A percentile compares a stretch with the other conserved stretches of the same genome.
phyloP scores from a whole-genome alignment of 2,797 vertebrate genomes.

The Gymnocypris eckloni region DNA sequence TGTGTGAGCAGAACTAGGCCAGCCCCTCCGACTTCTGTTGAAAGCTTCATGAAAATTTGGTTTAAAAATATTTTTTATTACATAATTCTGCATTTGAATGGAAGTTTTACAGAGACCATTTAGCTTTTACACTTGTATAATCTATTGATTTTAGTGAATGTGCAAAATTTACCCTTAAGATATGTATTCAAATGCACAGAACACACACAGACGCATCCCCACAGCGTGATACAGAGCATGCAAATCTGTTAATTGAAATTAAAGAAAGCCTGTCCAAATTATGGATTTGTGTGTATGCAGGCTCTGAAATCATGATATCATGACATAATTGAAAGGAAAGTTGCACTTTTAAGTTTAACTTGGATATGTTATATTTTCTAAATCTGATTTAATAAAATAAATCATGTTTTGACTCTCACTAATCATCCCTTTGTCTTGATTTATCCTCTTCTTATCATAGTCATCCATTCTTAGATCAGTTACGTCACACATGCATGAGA shows the following conservation, averaged over 20 bases:
- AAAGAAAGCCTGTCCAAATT: constrained; percentile 67
- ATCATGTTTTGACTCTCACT: not conserved
- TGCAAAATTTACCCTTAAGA: constrained; percentile 63
- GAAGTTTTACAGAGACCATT: constrained; percentile 44
- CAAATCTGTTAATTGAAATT: constrained; percentile 79
- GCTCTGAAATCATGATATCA: constrained; percentile 82
- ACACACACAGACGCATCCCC: not conserved
- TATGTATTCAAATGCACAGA: constrained; percentile 62
- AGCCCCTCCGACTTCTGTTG: not conserved
- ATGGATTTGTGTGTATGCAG: constrained; percentile 76
- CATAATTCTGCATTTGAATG: not conserved
- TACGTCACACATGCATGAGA: not conserved
- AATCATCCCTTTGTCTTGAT: not conserved
- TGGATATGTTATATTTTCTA: not conserved
- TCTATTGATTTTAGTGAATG: constrained; percentile 69
- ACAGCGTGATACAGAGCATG: constrained; percentile 60
- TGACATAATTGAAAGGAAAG: not conserved
- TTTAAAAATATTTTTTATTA: constrained; percentile 4
- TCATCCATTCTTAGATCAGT: not conserved
- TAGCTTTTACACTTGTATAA: constrained; percentile 54
- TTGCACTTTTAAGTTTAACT: not conserved
- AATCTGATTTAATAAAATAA: constrained; percentile 7
- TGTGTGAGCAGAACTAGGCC: constrained; percentile 3
- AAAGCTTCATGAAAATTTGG: not conserved
- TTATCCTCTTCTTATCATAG: not conserved